Evolutionary conservation across 2,888 invertebrate genomes (phyloP).

Genomic region (Dryococelus australis): DNA sequence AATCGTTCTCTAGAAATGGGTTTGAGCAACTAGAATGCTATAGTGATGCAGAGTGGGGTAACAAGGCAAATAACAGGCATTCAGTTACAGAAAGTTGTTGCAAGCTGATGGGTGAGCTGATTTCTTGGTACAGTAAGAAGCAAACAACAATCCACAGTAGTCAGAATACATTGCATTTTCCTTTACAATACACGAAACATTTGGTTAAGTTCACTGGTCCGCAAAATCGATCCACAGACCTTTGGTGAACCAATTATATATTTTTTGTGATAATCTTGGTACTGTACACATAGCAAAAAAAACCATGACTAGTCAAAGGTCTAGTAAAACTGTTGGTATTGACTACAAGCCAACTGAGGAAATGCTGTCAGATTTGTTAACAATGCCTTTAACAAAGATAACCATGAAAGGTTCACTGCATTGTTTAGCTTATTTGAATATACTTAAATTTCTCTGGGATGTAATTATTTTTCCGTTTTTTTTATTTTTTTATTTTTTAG

Average conservation of each 20-base stretch:
- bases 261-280: neutral
- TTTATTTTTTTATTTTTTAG: too few species aligned
- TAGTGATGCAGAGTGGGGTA: too few species aligned
- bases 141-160: neutral
- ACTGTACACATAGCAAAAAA: neutral
- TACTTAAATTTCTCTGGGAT: too few species aligned
- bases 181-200: neutral
- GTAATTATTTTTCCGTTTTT: too few species aligned
- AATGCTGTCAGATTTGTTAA: too few species aligned
- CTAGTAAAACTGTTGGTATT: neutral
- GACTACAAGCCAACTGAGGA: too few species aligned
- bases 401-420: too few species aligned
- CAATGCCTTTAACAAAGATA: too few species aligned
- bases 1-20: too few species aligned
- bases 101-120: neutral
- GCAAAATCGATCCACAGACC: neutral
- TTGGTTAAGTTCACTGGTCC: neutral
- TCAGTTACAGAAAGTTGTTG: neutral
- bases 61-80: too few species aligned
- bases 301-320: neutral
- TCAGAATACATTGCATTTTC: neutral
- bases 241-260: neutral
- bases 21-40: too few species aligned
- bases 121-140: conserved; percentile 4
- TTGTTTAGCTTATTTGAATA: too few species aligned